A percentile compares a stretch with the other conserved stretches of the same genome.
These are phyloP conservation scores for Nematolebias whitei DNA, from an alignment of 2,113 vertebrate genomes.

Conservation along the genomic window DNA sequence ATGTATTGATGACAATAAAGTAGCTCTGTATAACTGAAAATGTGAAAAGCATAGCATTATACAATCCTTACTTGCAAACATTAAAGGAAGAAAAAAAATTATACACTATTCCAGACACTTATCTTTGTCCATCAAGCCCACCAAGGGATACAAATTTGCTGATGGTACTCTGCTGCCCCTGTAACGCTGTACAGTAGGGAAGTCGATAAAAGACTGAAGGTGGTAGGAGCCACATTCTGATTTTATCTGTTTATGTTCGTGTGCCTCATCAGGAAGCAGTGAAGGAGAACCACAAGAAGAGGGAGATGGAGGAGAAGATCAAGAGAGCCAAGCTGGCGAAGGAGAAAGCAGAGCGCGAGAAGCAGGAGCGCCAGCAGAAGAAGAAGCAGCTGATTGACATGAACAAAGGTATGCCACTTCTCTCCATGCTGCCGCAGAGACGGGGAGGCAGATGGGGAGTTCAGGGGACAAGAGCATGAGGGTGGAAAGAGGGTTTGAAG, in stretches of 20 bases:
- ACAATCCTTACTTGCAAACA: constrained; percentile 22
- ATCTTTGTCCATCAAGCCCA: constrained; percentile 58
- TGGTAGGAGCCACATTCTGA: constrained; percentile 56
- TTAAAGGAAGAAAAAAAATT: constrained; percentile 22
- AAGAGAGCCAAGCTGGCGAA: constrained; percentile 96
- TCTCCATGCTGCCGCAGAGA: constrained; percentile 40
- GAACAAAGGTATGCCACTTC: constrained; percentile 90
- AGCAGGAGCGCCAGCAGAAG: constrained; percentile 93
- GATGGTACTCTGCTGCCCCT: constrained; percentile 44
- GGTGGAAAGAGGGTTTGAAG: constrained; percentile 22
- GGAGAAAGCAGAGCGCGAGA: constrained; percentile 97
- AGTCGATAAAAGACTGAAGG: constrained; percentile 43
- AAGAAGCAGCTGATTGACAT: constrained; percentile 98
- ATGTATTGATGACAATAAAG: constrained; percentile 39
- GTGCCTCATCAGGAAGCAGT: constrained; percentile 86
- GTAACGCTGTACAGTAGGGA: constrained; percentile 44
- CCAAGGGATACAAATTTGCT: constrained; percentile 57
- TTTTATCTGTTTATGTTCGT: constrained; percentile 49
- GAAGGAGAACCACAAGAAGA: constrained; percentile 97
- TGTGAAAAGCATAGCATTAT: constrained; percentile 25
- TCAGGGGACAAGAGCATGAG: constrained; percentile 22
- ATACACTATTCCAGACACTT: constrained; percentile 48
- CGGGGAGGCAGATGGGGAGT: constrained; percentile 39
- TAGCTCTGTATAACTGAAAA: constrained; percentile 14
- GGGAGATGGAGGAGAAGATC: constrained; percentile 95